These are phyloP conservation scores for Charina bottae DNA, from an alignment of 2,113 vertebrate genomes.

Conservation along the genomic window DNA sequence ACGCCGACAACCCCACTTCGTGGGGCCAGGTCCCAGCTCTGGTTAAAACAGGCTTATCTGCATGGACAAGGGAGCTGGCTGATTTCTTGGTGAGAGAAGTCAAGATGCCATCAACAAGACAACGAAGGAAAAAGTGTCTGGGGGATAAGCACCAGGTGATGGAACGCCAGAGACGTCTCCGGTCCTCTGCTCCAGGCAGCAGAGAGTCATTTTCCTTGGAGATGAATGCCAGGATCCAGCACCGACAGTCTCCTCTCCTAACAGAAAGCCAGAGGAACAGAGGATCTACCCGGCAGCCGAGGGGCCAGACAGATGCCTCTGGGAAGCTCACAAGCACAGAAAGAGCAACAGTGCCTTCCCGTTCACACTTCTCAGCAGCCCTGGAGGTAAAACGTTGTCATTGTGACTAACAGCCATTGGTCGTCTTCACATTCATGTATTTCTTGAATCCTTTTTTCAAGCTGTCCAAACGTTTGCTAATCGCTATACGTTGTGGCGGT, in stretches of 20 bases:
- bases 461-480: background rate
- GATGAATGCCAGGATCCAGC: conserved; percentile 19
- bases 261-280: background rate
- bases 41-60: background rate
- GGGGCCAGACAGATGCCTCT: background rate
- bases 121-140: background rate
- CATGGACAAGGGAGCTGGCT: background rate
- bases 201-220: conserved; percentile 24
- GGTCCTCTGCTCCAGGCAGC: conserved; percentile 19
- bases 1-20: accelerated
- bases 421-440: background rate
- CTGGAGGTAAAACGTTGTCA: background rate
- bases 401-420: background rate
- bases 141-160: conserved; percentile 17
- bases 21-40: background rate
- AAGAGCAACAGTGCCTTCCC: background rate
- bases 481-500: background rate
- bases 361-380: background rate
- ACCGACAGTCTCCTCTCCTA: background rate
- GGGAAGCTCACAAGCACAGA: background rate
- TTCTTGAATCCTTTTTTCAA: background rate
- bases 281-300: background rate
- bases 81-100: background rate
- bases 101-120: conserved; percentile 17
- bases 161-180: conserved; percentile 16